These are phyloP conservation scores for Limnothrissa miodon DNA, from an alignment of 2,113 vertebrate genomes.

Conservation along the genomic window DNA sequence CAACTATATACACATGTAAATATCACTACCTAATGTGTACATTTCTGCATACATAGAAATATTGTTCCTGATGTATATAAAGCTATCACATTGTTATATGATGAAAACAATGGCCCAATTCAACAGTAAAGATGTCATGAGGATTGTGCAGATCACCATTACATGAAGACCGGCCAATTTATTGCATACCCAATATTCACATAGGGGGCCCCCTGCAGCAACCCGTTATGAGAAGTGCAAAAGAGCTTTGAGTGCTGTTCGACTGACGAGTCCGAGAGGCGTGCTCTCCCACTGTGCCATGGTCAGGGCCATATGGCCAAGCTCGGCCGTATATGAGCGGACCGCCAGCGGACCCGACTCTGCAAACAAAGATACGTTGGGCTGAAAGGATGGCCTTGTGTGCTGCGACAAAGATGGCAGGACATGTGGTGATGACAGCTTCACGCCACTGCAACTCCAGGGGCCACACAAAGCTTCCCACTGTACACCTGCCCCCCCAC, in stretches of 20 bases:
- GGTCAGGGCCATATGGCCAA: constrained; percentile 50
- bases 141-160: neutral
- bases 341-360: constrained; percentile 41
- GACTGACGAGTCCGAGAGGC: neutral
- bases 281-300: neutral
- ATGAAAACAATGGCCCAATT: constrained; percentile 13
- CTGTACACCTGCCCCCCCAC: constrained; percentile 65
- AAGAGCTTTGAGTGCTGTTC: neutral
- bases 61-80: neutral
- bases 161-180: neutral
- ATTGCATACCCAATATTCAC: constrained; percentile 7
- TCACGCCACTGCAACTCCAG: constrained; percentile 44
- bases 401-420: constrained; percentile 57
- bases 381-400: constrained; percentile 62
- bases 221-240: neutral
- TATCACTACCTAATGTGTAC: constrained; percentile 22
- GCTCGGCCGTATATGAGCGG: constrained; percentile 54
- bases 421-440: constrained; percentile 68
- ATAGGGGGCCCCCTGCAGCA: neutral
- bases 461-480: constrained; percentile 56
- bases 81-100: neutral
- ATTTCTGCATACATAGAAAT: constrained; percentile 6
- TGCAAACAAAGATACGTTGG: constrained; percentile 60
- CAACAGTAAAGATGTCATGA: neutral
- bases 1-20: neutral